Evolutionary conservation across 2,888 invertebrate species (phyloP).

Genomic region (Thera britannica): DNA sequence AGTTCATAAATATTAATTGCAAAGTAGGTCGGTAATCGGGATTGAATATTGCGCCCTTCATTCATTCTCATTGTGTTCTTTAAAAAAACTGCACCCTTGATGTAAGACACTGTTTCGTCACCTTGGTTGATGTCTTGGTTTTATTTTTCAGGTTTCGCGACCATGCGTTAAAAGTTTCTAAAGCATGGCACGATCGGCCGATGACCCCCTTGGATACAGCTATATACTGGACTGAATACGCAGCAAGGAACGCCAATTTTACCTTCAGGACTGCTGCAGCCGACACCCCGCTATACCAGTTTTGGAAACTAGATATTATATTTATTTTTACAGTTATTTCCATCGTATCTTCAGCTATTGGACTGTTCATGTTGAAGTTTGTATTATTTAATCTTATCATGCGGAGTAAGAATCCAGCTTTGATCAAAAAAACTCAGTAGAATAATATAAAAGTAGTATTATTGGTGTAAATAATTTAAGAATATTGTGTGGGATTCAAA

Average conservation of each 20-base stretch:
- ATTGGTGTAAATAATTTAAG: neutral
- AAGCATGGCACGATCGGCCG: conserved; percentile 85
- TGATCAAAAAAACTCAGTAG: conserved; percentile 41
- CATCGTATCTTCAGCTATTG: conserved; percentile 35
- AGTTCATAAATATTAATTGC: conserved; percentile 45
- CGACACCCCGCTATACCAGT: conserved; percentile 82
- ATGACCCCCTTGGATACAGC: conserved; percentile 85
- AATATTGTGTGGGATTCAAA: too few relatives aligned
- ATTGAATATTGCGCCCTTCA: too few relatives aligned
- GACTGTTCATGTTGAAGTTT: conserved; percentile 41
- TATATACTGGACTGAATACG: conserved; percentile 87
- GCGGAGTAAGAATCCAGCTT: conserved; percentile 26
- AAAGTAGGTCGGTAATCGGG: too few relatives aligned
- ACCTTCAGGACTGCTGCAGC: conserved; percentile 80
- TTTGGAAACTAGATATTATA: conserved; percentile 69
- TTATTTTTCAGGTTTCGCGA: conserved; percentile 66
- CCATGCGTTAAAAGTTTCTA: conserved; percentile 76
- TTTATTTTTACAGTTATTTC: conserved; percentile 49
- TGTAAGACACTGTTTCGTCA: too few relatives aligned
- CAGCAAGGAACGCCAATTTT: conserved; percentile 80
- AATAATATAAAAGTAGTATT: neutral
- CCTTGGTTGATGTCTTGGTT: neutral
- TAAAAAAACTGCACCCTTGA: too few relatives aligned
- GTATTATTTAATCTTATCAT: conserved; percentile 2
- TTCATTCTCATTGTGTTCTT: too few relatives aligned